Conservation (phyloP, 2,888 invertebrate species). For the Sphaeridia pumilis region DNA sequence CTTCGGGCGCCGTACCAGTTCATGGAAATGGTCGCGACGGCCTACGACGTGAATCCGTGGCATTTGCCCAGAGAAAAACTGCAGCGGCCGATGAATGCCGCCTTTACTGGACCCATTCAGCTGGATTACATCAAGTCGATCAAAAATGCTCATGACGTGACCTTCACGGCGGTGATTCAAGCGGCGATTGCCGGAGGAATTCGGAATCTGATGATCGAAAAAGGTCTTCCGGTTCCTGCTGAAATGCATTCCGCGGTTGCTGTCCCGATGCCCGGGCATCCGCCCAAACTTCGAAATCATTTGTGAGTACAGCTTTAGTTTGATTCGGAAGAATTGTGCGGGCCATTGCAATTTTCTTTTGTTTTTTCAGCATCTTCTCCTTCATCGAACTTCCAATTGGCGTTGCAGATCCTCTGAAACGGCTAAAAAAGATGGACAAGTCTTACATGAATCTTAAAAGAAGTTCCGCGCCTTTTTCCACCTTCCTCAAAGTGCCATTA, state of each 20-base stretch:
- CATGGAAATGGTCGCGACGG: constrained; percentile 15
- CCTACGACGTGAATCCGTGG: constrained; percentile 19
- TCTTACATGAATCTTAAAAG: constrained; percentile 21
- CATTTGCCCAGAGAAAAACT: constrained; percentile 14
- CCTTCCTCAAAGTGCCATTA: constrained; percentile 26
- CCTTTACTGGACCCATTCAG: constrained; percentile 14
- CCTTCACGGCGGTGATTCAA: constrained; percentile 17
- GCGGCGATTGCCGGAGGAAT: constrained; percentile 20
- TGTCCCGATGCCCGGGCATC: constrained; percentile 22
- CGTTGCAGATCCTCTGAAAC: constrained; percentile 22
- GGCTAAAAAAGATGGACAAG: constrained; percentile 22
- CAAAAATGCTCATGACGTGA: constrained; percentile 14
- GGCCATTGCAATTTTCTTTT: background rate
- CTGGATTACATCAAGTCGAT: constrained; percentile 16
- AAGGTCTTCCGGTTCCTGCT: constrained; percentile 11
- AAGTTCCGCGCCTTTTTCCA: constrained; percentile 26
- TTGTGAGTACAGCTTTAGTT: too few species aligned
- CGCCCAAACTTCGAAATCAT: constrained; percentile 19
- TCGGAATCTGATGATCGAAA: constrained; percentile 16
- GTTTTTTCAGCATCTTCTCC: constrained; percentile 21
- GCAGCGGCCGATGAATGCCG: constrained; percentile 17
- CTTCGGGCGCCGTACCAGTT: constrained; percentile 20
- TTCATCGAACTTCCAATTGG: constrained; percentile 27
- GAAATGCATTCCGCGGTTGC: constrained; percentile 16
- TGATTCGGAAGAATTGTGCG: too few species aligned